Base-by-base conservation (phyloP, 2,888 invertebrate species). In the Ferrisia virgata region DNA sequence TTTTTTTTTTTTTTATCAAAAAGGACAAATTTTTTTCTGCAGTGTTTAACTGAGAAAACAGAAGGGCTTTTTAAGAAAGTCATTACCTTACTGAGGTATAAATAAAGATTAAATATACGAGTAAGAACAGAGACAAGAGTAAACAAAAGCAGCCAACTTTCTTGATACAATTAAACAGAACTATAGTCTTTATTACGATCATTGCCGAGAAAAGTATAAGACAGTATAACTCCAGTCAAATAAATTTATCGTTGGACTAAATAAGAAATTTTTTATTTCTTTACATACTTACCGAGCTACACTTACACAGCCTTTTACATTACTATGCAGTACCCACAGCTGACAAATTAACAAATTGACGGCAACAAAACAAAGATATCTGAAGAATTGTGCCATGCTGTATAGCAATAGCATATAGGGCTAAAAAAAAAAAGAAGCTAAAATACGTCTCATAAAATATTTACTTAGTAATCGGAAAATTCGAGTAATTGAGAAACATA, bases 101-200 rank as follows among this genome's bases (percentile, higher is more conserved):
- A 69, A 69, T 69, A 31, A 69, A 69, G 69, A 69, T 69, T 28
- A 69, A 31, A 69, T 31, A n/a, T n/a, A n/a, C n/a, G n/a, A n/a
- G n/a, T n/a, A 69, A 69, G 31, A 69, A 31, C 22, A 22, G 22
- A 53, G 53, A 69, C 69, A 33, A n/a, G 28, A 69, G 69, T 69
- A 69, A 69, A 69, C 69, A 69, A 69, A 69, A 31, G 69, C 31
- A 15, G 31, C 8, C 3, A 69, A 69, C 69, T 69, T 69, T 69
- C 69, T 33, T 31, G 31, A 31, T 69, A 69, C 69, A 69, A 69
- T 69, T 69, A 69, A 69, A 69, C 28, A 69, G 15, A 28, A 31
- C 69, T 28, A 15, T 31, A 31, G 13, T 18, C 15, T 69, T 69
- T 69, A 69, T 69, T 28, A 31, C 69, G 69, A 69, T 69, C 31